phyloP scores from a whole-genome alignment of 2,888 invertebrate species.

The Strigamia crassipes region DNA sequence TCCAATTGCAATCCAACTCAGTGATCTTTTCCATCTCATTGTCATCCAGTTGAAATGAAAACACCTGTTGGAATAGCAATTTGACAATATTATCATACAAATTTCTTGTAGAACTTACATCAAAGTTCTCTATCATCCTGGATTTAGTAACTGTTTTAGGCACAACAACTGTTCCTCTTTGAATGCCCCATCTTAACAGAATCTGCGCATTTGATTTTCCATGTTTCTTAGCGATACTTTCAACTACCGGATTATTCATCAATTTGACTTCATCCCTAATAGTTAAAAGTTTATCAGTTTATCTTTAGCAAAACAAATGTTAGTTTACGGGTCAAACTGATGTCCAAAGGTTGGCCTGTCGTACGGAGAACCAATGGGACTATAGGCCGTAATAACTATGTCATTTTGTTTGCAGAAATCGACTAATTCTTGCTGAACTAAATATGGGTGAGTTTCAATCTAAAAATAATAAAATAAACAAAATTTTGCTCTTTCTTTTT shows the following conservation, averaged over 20 bases:
- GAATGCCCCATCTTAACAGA: slow-evolving; percentile 63
- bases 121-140: slow-evolving; percentile 73
- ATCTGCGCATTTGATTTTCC: slow-evolving; percentile 66
- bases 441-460: slow-evolving; percentile 78
- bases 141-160: slow-evolving; percentile 80
- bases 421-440: slow-evolving; percentile 70
- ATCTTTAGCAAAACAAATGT: not conserved
- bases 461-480: too few species aligned
- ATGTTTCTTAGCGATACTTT: slow-evolving; percentile 69
- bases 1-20: not conserved
- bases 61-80: not conserved
- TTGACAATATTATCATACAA: not conserved
- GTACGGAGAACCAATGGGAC: slow-evolving; percentile 73
- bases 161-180: slow-evolving; percentile 74
- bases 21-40: not conserved
- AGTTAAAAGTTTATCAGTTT: not conserved
- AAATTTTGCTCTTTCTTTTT: slow-evolving; percentile 22
- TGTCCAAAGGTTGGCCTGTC: slow-evolving; percentile 65
- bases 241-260: slow-evolving; percentile 70
- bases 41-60: not conserved
- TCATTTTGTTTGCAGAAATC: slow-evolving; percentile 67
- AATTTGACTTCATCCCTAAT: slow-evolving; percentile 57
- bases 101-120: slow-evolving; percentile 54
- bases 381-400: slow-evolving; percentile 76
- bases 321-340: not conserved